These are phyloP conservation scores for Drosophila kanapiae DNA, from an alignment of 1,140 invertebrate genomes.

Conservation along the genomic window DNA sequence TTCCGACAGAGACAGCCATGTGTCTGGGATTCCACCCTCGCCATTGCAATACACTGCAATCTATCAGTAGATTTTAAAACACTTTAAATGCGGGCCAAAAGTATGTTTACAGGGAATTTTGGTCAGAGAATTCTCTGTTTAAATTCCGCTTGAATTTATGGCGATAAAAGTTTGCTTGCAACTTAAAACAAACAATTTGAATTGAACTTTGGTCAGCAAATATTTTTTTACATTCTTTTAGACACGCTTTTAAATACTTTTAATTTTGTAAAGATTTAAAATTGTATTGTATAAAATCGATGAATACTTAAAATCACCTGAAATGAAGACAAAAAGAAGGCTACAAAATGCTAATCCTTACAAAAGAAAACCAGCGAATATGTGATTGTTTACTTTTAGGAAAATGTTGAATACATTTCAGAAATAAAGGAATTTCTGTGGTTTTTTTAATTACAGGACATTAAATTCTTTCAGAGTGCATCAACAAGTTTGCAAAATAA, in stretches of 20 bases:
- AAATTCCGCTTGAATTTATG: no score
- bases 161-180: neutral
- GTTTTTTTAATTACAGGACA: neutral
- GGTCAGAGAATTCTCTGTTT: no score
- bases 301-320: no score
- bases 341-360: neutral
- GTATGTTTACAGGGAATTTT: neutral
- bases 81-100: neutral
- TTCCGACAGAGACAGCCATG: constrained; percentile 50
- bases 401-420: no score
- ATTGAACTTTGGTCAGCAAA: neutral
- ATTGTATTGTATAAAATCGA: no score
- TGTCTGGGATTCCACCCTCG: constrained; percentile 19
- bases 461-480: neutral
- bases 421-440: neutral
- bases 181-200: no score
- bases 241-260: neutral
- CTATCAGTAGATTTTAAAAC: neutral
- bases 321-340: neutral
- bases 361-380: no score
- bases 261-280: neutral
- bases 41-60: neutral
- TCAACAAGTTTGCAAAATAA: neutral
- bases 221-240: neutral
- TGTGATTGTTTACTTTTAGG: no score